phyloP scores from a whole-genome alignment of 1,140 invertebrate genomes.

The Drosophila repleta region DNA sequence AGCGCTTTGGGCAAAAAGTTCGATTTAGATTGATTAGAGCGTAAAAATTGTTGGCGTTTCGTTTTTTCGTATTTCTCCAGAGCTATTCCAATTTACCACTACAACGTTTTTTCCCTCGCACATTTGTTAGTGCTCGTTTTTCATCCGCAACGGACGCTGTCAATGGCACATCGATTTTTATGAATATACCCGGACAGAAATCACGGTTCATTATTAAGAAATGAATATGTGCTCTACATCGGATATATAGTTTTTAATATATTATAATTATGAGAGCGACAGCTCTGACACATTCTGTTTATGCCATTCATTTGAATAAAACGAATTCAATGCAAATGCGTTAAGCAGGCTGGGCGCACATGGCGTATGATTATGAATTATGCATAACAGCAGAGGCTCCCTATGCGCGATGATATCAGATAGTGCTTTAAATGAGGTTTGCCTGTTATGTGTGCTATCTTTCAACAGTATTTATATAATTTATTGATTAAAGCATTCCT shows the following conservation, averaged over 20 bases:
- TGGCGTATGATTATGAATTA: slow-evolving; percentile 52
- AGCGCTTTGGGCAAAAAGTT: slow-evolving; percentile 63
- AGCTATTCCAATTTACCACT: not conserved
- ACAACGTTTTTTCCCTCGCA: slow-evolving; percentile 9
- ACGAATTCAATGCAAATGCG: slow-evolving; percentile 32
- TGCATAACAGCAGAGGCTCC: slow-evolving; percentile 34
- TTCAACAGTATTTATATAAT: no score
- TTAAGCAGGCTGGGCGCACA: slow-evolving; percentile 1
- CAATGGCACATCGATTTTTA: slow-evolving; percentile 60
- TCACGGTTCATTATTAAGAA: slow-evolving; percentile 52
- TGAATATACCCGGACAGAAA: slow-evolving; percentile 37
- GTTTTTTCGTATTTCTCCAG: slow-evolving; percentile 21
- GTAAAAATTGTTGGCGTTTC: slow-evolving; percentile 74
- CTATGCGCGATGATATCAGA: not conserved
- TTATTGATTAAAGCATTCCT: no score
- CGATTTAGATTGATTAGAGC: slow-evolving; percentile 74
- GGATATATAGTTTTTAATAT: slow-evolving; percentile 49
- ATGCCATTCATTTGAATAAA: slow-evolving; percentile 38
- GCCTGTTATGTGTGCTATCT: not conserved
- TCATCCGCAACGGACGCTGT: slow-evolving; percentile 47
- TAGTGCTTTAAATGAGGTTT: not conserved
- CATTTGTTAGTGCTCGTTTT: slow-evolving; percentile 16
- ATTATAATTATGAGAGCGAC: slow-evolving; percentile 56
- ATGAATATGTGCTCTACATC: slow-evolving; percentile 21
- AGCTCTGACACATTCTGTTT: slow-evolving; percentile 35